Evolutionary conservation across 2,113 vertebrate species (phyloP), one percentile per base, ranked within the genome.

Genomic region (Peromyscus leucopus): DNA sequence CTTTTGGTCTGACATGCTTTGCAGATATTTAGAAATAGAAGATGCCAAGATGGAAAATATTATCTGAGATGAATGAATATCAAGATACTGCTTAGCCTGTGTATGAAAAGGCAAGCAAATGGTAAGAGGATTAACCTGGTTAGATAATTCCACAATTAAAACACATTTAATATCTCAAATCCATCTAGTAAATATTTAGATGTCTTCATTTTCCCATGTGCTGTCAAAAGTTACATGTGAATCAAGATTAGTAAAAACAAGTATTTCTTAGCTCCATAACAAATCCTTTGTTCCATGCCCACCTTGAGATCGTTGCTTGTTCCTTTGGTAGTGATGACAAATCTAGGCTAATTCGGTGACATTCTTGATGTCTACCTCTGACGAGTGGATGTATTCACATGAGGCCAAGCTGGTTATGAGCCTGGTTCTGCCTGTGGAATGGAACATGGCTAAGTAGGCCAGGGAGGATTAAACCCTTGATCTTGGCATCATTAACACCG

Each of bases 401-500:
- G 31, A 92, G 61, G 39, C 89, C 72, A 94, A 46, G 48, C 67
- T 92, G 57, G 24, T 39, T 87, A 9, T 93, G 85, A 91, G 65
- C 51, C 84, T 33, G 71, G 61, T 82, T 93, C 91, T 84, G 28
- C 90, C 61, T 82, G 42, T 63, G 86, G 86, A 96, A 92, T 83
- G 76, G 93, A 93, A 87, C 86, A 93, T 76, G 79, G 36, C 55
- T 72, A 92, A 94, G 67, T 89, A 95, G 74, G 61, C 85, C 80
- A 86, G 39, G 16, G 15, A 51, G 59, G 85, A 96, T 93, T 83
- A 71, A 91, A 85, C 67, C 59, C 94, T 97, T 96, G 91, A 91
- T 93, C 85, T 97, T 95, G 97, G 91, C 96, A 93, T 95, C 89
- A 89, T 95, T 97, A 97, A 51, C 86, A 86, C 97, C n/a, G 33